Percentiles rank a stretch among this genome's conserved stretches.
phyloP scores from a whole-genome alignment of 1,140 invertebrate genomes.

The Heterodera schachtii region DNA sequence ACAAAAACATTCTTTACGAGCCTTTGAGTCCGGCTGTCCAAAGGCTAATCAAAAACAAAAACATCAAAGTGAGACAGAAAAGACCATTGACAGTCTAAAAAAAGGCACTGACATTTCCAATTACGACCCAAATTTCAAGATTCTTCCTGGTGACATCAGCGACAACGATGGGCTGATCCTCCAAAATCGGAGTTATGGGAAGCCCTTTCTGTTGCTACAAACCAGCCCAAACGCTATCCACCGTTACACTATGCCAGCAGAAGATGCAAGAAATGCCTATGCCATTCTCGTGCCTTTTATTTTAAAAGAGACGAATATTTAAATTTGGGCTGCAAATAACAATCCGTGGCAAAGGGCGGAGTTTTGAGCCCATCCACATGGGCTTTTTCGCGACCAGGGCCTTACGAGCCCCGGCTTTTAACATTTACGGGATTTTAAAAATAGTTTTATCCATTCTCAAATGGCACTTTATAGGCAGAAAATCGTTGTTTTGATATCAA shows the following conservation, averaged over 20 bases:
- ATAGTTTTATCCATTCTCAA: no score
- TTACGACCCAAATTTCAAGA: constrained; percentile 41
- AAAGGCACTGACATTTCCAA: no score
- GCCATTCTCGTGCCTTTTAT: constrained; percentile 52
- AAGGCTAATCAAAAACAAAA: constrained; percentile 56
- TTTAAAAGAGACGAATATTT: constrained; percentile 57
- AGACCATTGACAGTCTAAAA: neutral
- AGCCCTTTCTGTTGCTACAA: constrained; percentile 46
- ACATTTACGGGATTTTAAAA: no score
- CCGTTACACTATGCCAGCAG: constrained; percentile 42
- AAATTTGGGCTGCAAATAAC: constrained; percentile 24
- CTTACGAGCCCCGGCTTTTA: no score
- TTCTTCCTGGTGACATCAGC: constrained; percentile 63
- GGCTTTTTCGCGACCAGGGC: no score
- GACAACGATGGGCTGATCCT: constrained; percentile 61
- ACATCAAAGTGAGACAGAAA: constrained; percentile 55
- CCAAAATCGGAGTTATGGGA: constrained; percentile 58
- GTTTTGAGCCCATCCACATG: no score
- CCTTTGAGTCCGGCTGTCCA: constrained; percentile 57
- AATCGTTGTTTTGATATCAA: no score
- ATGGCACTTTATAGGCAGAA: no score
- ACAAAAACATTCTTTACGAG: constrained; percentile 62
- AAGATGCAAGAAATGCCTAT: constrained; percentile 13
- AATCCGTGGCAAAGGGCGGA: no score
- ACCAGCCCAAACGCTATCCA: constrained; percentile 60